Evolutionary conservation across 2,113 vertebrate genomes (phyloP), one percentile per base, ranked within the genome.

Genomic region (Excalfactoria chinensis): DNA sequence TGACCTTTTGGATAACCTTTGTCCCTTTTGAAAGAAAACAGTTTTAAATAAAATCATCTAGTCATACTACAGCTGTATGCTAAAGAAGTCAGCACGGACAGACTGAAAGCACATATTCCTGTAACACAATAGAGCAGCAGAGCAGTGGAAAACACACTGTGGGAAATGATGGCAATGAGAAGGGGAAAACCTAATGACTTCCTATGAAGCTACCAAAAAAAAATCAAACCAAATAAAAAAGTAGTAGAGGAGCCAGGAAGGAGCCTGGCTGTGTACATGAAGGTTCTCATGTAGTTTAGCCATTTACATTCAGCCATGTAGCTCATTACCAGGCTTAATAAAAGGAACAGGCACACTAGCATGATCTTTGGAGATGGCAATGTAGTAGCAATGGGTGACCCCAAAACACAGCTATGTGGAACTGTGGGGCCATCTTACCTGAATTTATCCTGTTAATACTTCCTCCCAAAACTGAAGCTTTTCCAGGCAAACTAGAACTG

Each of bases 361-460:
- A 59, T 37, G 2, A 53, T 12, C 55, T 55, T 67, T 0, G 0
- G 28, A 83, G 37, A 13, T 63, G 35, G 46, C 18, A 43, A 18
- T 1, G 2, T 34, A 69, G 53, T 63, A 68, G 40, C 62, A 85
- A 87, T 18, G 16, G 9, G 14, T 25, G 19, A 63, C 15, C 25
- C 23, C 26, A 69, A 88, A 79, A 62, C 15, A 78, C 4, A 86
- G 15, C 1, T 1, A 18, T 28, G 7, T 25, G 12, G 23, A 83
- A 84, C 5, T 73, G 28, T 7, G 37, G 17, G 82, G 32, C 49
- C 17, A 69, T 46, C 96, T 97, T 97, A 99, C 99, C 98, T 75
- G 98, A 98, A 95, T 97, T 98, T 63, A 98, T 98, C 96, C 98
- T 98, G 97, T 95, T 98, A 88, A 95, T 85, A 43, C 98, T 98